Conservation (phyloP, 2,888 invertebrate species). For the Epicampocera succincta region DNA sequence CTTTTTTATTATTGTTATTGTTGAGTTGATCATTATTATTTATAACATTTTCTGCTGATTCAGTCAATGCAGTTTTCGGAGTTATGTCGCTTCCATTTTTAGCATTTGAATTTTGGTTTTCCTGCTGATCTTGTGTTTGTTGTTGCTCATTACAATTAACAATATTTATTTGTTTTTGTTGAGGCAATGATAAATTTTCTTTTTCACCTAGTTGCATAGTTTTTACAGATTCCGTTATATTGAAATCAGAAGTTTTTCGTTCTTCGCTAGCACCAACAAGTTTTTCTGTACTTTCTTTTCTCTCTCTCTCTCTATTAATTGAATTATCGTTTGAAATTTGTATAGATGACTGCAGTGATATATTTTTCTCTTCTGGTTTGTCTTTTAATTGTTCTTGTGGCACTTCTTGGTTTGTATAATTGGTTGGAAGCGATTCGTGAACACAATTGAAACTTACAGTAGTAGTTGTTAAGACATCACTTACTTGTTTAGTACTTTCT, state of each 20-base stretch:
- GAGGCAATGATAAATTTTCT: conserved; percentile 53
- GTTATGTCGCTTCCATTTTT: conserved; percentile 62
- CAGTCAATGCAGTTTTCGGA: conserved; percentile 34
- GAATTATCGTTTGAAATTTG: conserved; percentile 35
- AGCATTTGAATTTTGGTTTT: conserved; percentile 27
- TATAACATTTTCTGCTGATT: conserved; percentile 20
- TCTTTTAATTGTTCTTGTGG: conserved; percentile 47
- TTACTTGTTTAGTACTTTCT: conserved; percentile 40
- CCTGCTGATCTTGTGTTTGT: too few species aligned
- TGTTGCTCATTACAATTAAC: conserved; percentile 47
- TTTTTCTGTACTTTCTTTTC: conserved; percentile 14
- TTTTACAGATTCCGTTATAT: conserved; percentile 35
- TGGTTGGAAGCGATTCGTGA: conserved; percentile 56
- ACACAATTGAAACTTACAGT: conserved; percentile 55
- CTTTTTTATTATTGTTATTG: conserved; percentile 46
- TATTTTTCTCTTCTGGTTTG: conserved; percentile 26
- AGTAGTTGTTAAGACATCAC: conserved; percentile 31
- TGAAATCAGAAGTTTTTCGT: conserved; percentile 17
- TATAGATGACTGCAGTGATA: conserved; percentile 12
- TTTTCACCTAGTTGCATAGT: conserved; percentile 66
- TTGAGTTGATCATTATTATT: conserved; percentile 36
- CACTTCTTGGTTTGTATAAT: conserved; percentile 58
- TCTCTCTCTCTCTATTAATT: conserved; percentile 22
- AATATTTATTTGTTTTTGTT: conserved; percentile 43
- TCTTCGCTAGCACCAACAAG: conserved; percentile 51